These are phyloP conservation scores for Aleiodes sp. DNA, from an alignment of 1,140 invertebrate genomes.

Conservation along the genomic window DNA sequence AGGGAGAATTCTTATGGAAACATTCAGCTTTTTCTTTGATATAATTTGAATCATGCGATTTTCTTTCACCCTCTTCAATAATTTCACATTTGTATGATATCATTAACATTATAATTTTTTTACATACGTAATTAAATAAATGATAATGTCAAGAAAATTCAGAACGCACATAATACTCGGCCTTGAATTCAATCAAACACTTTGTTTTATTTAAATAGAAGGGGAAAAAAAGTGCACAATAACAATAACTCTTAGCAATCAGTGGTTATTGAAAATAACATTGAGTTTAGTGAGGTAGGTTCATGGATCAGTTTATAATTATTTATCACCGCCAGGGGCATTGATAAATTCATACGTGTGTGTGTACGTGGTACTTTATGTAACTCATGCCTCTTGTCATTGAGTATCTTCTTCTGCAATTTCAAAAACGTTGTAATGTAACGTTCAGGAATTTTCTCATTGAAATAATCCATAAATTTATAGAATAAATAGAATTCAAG, in stretches of 20 bases:
- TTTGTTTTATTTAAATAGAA: too few relatives aligned
- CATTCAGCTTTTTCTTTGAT: too few relatives aligned
- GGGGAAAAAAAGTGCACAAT: background rate
- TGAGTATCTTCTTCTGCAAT: background rate
- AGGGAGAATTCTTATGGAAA: too few relatives aligned
- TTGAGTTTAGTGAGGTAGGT: background rate
- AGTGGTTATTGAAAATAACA: background rate
- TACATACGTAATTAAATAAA: background rate
- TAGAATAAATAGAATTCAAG: conserved; percentile 6
- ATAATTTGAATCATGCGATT: too few relatives aligned
- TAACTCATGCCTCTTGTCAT: conserved; percentile 4
- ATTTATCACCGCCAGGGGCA: background rate
- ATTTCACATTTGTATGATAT: background rate
- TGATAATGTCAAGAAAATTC: background rate
- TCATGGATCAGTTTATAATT: background rate
- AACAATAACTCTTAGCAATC: background rate
- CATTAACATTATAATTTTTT: background rate
- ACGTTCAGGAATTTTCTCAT: background rate
- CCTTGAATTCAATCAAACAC: background rate
- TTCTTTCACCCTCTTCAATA: too few relatives aligned
- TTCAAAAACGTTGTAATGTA: background rate
- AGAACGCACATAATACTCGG: background rate
- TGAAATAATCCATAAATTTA: background rate
- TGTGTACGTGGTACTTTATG: background rate
- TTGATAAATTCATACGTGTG: background rate